Percentiles rank a stretch among this genome's conserved stretches.
These are phyloP conservation scores for Andrena chrysosceles DNA, from an alignment of 2,888 invertebrate genomes.

Conservation along the genomic window DNA sequence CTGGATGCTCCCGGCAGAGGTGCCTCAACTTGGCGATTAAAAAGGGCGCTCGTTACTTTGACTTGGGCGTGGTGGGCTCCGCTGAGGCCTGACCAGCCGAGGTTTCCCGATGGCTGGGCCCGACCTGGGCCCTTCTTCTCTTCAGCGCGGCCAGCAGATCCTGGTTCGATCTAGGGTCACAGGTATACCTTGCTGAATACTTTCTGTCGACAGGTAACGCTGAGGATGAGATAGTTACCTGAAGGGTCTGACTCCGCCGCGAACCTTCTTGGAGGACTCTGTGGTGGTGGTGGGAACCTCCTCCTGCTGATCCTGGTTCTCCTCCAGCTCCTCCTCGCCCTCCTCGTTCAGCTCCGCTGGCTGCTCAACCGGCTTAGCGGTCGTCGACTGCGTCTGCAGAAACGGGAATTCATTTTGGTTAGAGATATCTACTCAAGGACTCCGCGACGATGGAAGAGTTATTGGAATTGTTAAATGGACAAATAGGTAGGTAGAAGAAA, in stretches of 20 bases:
- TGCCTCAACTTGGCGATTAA: background rate
- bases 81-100: constrained; percentile 66
- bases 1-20: background rate
- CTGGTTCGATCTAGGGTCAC: constrained; percentile 88
- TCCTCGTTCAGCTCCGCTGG: constrained; percentile 81
- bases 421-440: background rate
- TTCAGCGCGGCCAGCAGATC: constrained; percentile 91
- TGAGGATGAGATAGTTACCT: constrained; percentile 75
- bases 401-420: background rate
- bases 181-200: background rate
- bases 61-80: constrained; percentile 73
- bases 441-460: background rate
- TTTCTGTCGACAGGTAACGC: background rate
- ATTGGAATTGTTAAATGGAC: too few species aligned
- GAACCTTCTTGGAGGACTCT: constrained; percentile 89
- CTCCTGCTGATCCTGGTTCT: constrained; percentile 87
- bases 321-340: constrained; percentile 86
- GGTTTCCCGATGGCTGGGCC: constrained; percentile 85
- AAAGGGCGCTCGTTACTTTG: constrained; percentile 63
- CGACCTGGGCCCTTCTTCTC: constrained; percentile 90
- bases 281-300: constrained; percentile 88
- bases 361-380: constrained; percentile 76
- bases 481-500: too few species aligned
- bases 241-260: constrained; percentile 91
- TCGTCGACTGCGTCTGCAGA: constrained; percentile 75